Evolutionary conservation across 2,888 invertebrate species (phyloP).

Genomic region (Standfussiana lucernea): DNA sequence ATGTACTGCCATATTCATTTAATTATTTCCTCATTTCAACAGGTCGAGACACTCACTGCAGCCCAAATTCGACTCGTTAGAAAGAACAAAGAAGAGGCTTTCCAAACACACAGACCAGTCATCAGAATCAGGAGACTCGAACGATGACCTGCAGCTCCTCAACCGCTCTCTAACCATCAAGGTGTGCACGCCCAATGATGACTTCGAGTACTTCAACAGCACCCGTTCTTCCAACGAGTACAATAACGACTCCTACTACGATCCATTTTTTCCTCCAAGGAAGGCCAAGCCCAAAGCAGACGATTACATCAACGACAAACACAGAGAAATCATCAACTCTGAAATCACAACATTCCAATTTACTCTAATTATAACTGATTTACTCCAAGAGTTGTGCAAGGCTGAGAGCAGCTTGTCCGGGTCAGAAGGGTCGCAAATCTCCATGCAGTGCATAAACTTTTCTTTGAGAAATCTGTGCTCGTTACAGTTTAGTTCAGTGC

Average conservation of each 20-base stretch:
- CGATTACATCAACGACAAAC: slow-evolving; percentile 89
- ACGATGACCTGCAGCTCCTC: slow-evolving; percentile 87
- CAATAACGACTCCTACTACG: slow-evolving; percentile 82
- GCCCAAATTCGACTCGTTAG: slow-evolving; percentile 73
- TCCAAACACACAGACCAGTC: slow-evolving; percentile 77
- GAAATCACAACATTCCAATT: slow-evolving; percentile 90
- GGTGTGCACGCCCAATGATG: slow-evolving; percentile 90
- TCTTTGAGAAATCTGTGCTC: slow-evolving; percentile 91
- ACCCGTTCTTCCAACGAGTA: slow-evolving; percentile 80
- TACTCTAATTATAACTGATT: slow-evolving; percentile 90
- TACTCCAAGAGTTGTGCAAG: slow-evolving; percentile 89
- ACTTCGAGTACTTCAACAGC: slow-evolving; percentile 91
- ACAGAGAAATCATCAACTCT: slow-evolving; percentile 88
- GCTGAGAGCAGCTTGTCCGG: slow-evolving; percentile 89
- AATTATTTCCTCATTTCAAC: slow-evolving; percentile 26
- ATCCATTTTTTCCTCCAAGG: slow-evolving; percentile 79
- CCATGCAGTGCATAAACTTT: slow-evolving; percentile 91
- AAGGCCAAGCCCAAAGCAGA: slow-evolving; percentile 87
- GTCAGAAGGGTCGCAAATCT: slow-evolving; percentile 89
- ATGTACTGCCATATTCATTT: not conserved
- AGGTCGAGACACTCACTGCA: slow-evolving; percentile 78
- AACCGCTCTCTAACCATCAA: slow-evolving; percentile 90
- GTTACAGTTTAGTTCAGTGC: slow-evolving; percentile 90
- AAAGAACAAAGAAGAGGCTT: slow-evolving; percentile 73
- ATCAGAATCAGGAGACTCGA: slow-evolving; percentile 87